Evolutionary conservation across 2,888 invertebrate genomes (phyloP).

Genomic region (Melipona bicolor): DNA sequence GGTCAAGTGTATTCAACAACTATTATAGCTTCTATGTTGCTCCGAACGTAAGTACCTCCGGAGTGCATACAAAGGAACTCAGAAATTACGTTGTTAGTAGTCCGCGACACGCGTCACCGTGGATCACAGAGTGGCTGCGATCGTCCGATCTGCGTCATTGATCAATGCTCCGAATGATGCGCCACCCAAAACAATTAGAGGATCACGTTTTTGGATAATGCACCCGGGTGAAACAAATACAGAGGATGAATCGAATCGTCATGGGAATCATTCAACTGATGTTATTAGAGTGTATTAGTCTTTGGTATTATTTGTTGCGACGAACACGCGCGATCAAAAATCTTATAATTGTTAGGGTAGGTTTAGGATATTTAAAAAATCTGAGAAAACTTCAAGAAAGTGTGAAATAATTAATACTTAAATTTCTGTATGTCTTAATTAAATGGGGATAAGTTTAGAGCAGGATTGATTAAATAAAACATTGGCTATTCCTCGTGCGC

Average conservation of each 20-base stretch:
- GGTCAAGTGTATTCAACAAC: constrained; percentile 74
- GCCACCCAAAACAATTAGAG: constrained; percentile 33
- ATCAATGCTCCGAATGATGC: constrained; percentile 27
- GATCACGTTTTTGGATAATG: constrained; percentile 33
- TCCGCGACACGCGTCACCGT: constrained; percentile 56
- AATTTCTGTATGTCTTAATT: too few relatives aligned
- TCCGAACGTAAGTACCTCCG: constrained; percentile 16
- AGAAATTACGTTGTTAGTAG: constrained; percentile 56
- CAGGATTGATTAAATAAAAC: too few relatives aligned
- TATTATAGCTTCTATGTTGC: constrained; percentile 39
- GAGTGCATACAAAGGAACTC: constrained; percentile 59
- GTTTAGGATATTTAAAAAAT: too few relatives aligned
- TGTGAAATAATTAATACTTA: too few relatives aligned
- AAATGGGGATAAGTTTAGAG: too few relatives aligned
- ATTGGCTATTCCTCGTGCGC: too few relatives aligned
- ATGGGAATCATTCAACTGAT: background rate
- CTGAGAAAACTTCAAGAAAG: too few relatives aligned
- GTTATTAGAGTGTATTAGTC: too few relatives aligned
- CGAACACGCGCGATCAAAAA: too few relatives aligned
- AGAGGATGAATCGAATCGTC: background rate
- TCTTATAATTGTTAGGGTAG: too few relatives aligned
- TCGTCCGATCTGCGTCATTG: constrained; percentile 56
- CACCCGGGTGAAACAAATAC: background rate
- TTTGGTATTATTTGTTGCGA: too few relatives aligned
- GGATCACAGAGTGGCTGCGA: constrained; percentile 11